phyloP scores from a whole-genome alignment of 2,888 invertebrate genomes.

The Erpobdella octoculata region DNA sequence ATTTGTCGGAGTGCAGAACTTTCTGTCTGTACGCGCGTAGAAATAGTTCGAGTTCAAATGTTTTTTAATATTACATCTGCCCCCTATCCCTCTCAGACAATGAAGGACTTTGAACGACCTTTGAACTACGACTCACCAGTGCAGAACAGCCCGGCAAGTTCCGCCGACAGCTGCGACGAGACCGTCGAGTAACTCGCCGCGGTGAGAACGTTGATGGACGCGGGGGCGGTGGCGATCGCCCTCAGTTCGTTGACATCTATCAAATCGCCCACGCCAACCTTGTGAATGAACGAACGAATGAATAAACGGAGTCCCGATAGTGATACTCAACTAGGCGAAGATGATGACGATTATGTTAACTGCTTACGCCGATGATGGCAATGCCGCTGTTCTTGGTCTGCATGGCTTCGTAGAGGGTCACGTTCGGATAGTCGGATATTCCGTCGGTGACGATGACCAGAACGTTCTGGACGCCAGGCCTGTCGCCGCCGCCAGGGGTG shows the following conservation, averaged over 20 bases:
- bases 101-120: too few relatives aligned
- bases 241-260: constrained; percentile 41
- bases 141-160: constrained; percentile 35
- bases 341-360: constrained; percentile 1
- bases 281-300: neutral
- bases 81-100: neutral
- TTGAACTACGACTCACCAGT: constrained; percentile 43
- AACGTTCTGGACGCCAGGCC: constrained; percentile 21
- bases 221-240: constrained; percentile 41
- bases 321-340: neutral
- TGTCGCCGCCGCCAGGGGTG: constrained; percentile 15
- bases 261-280: constrained; percentile 31
- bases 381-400: constrained; percentile 27
- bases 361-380: constrained; percentile 27
- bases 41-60: too few relatives aligned
- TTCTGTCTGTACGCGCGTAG: constrained; percentile 30
- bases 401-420: constrained; percentile 34
- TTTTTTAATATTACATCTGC: too few relatives aligned
- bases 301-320: neutral
- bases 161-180: constrained; percentile 15
- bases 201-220: constrained; percentile 35
- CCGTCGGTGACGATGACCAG: constrained; percentile 35
- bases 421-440: constrained; percentile 19
- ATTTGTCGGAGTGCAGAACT: constrained; percentile 29
- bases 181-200: constrained; percentile 29